Evolutionary conservation across 2,888 invertebrate species (phyloP).

Genomic region (Scelioninae gen. 1): DNA sequence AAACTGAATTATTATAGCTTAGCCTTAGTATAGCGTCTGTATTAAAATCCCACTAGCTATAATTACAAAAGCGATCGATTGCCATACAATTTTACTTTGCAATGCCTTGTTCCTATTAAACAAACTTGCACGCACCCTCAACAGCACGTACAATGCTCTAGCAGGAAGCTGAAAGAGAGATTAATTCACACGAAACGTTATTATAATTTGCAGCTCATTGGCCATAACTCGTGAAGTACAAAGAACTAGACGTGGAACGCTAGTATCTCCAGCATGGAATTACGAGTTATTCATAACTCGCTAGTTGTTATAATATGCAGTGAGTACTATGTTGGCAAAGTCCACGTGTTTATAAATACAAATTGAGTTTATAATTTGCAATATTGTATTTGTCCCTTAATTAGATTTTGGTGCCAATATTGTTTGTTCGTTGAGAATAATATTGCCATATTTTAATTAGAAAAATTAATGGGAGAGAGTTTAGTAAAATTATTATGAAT

Average conservation of each 20-base stretch:
- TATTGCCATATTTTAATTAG: constrained; percentile 19
- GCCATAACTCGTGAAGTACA: constrained; percentile 8
- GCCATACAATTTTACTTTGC: constrained; percentile 57
- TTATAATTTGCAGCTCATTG: constrained; percentile 55
- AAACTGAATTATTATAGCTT: constrained; percentile 39
- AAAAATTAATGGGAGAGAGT: constrained; percentile 3
- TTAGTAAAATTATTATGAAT: no score
- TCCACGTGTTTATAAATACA: constrained; percentile 21
- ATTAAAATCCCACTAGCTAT: constrained; percentile 58
- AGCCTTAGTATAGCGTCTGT: constrained; percentile 37
- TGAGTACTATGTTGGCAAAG: background rate
- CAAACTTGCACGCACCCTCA: constrained; percentile 63
- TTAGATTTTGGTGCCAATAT: constrained; percentile 21
- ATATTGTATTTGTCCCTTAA: constrained; percentile 20
- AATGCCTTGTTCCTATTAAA: constrained; percentile 60
- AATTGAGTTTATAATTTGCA: constrained; percentile 22
- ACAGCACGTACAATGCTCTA: constrained; percentile 52
- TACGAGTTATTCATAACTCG: constrained; percentile 2
- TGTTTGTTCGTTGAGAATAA: constrained; percentile 7
- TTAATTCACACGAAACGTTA: constrained; percentile 61
- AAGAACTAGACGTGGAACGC: constrained; percentile 15
- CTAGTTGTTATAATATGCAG: background rate
- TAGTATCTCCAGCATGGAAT: constrained; percentile 17
- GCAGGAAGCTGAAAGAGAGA: constrained; percentile 53
- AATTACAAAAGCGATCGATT: constrained; percentile 64